Percentiles rank a stretch among this genome's conserved stretches.
Evolutionary conservation across 2,797 vertebrate species (phyloP).

Genomic region (Hippoglossus hippoglossus): DNA sequence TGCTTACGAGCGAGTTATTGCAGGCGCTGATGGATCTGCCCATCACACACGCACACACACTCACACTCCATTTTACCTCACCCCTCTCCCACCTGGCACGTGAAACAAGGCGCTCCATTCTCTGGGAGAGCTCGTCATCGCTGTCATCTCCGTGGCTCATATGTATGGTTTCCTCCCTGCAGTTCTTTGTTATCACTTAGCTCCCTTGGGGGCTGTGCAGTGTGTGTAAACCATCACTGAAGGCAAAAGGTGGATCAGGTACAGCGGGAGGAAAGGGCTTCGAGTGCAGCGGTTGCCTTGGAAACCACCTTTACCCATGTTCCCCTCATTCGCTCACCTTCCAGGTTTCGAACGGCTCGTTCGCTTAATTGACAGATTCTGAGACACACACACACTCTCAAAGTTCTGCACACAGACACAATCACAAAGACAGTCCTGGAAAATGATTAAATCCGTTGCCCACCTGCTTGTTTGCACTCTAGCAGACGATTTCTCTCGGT

Average conservation of each 20-base stretch:
- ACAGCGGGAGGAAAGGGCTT: conserved; percentile 35
- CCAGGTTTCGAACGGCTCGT: conserved; percentile 38
- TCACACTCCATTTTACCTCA: conserved; percentile 21
- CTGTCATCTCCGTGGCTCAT: conserved; percentile 34
- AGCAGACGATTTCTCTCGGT: conserved; percentile 35
- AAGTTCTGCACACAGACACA: not conserved
- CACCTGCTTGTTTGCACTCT: conserved; percentile 65
- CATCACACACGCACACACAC: not conserved
- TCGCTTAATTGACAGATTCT: conserved; percentile 59
- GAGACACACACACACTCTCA: conserved; percentile 13
- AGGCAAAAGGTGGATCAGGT: conserved; percentile 58
- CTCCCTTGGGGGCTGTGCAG: conserved; percentile 47
- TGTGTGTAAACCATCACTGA: conserved; percentile 54
- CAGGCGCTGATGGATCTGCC: conserved; percentile 39
- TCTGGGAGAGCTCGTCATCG: conserved; percentile 47
- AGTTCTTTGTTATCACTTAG: conserved; percentile 69
- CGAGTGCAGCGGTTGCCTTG: conserved; percentile 62
- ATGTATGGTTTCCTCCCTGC: conserved; percentile 49
- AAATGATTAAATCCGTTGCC: conserved; percentile 53
- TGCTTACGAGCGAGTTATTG: conserved; percentile 36
- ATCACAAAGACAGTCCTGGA: conserved; percentile 15
- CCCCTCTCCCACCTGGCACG: conserved; percentile 28
- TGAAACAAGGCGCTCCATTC: conserved; percentile 33
- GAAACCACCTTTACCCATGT: conserved; percentile 73
- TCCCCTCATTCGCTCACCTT: conserved; percentile 57